Evolutionary conservation across 2,888 invertebrate genomes (phyloP), one percentile per base, ranked within the genome.

Genomic region (Malthinus seriepunctatus): DNA sequence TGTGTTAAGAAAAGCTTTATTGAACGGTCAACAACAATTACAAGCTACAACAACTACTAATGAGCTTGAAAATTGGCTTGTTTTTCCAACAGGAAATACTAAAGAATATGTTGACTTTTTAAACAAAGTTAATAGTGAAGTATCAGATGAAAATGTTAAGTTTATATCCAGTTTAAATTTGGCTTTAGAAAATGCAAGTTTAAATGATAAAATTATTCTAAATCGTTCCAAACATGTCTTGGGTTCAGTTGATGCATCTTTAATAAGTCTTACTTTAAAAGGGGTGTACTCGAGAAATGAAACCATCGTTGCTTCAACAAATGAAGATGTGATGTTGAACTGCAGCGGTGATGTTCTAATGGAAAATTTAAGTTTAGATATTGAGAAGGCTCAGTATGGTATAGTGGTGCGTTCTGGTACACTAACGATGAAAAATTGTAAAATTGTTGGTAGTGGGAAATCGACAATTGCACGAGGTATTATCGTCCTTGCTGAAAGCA

Each of bases 381-480:
- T 84, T 39, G 75, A 76, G 32, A 78, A 79, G 11, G 79, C 83
- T 6, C 81, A 82, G 50, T 81, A 80, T 46, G 85, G 82, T 8
- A 76, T 84, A 49, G 66, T 83, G 9, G 71, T 81, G 6, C 78
- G 84, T 50, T 74, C 73, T 62, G 85, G 86, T 9, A 78, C 73
- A 15, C 69, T 83, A 1, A 73, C 71, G 9, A 66, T 86, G 49
- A 77, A 73, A 42, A 81, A 82, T 63, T 86, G 86, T 67, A 78
- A 74, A 63, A 71, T 86, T 46, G 66, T 80, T 37, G 83, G 82
- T 1, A 77, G 82, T 66, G 79, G 79, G 35, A 74, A 76, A 39
- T 82, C 82, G 1, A 80, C 81, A 5, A 82, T 82, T 1, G 82
- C 82, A 67, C 80, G 83, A 67, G 85, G 83, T 14, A 78, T 86